Evolutionary conservation across 2,888 invertebrate species (phyloP).

Genomic region (Exocentrus adspersus): DNA sequence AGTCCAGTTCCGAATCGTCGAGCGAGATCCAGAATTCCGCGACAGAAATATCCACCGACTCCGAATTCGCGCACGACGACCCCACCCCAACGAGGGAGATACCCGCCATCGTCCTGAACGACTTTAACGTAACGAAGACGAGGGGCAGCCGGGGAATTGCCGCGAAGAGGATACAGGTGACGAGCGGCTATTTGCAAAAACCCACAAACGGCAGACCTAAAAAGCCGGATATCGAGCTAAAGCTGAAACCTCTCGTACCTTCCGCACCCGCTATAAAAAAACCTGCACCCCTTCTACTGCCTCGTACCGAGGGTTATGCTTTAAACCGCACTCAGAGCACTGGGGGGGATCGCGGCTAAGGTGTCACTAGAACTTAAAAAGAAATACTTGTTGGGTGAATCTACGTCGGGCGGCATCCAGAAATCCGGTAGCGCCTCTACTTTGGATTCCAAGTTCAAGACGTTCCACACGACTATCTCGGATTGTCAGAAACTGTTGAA

Average conservation of each 20-base stretch:
- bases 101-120: conserved; percentile 81
- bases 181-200: conserved; percentile 64
- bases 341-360: conserved; percentile 87
- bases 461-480: conserved; percentile 85
- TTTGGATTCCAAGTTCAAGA: conserved; percentile 85
- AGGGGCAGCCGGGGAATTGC: conserved; percentile 58
- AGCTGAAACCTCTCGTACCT: conserved; percentile 62
- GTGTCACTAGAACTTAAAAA: conserved; percentile 88
- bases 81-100: conserved; percentile 75
- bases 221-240: conserved; percentile 58
- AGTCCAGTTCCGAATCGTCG: conserved; percentile 72
- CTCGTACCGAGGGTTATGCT: conserved; percentile 76
- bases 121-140: conserved; percentile 69
- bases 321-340: conserved; percentile 86
- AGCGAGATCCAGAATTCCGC: conserved; percentile 85
- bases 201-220: conserved; percentile 60
- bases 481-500: conserved; percentile 88
- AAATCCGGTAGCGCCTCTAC: conserved; percentile 87
- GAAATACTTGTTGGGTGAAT: conserved; percentile 81
- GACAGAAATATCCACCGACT: conserved; percentile 92
- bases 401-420: conserved; percentile 74
- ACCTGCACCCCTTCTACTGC: conserved; percentile 52
- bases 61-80: conserved; percentile 89
- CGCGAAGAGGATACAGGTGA: conserved; percentile 72
- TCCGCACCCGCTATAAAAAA: conserved; percentile 49